A percentile compares a stretch with the other conserved stretches of the same genome.
Conservation (phyloP, 2,113 vertebrate species). For the Plecotus auritus region DNA sequence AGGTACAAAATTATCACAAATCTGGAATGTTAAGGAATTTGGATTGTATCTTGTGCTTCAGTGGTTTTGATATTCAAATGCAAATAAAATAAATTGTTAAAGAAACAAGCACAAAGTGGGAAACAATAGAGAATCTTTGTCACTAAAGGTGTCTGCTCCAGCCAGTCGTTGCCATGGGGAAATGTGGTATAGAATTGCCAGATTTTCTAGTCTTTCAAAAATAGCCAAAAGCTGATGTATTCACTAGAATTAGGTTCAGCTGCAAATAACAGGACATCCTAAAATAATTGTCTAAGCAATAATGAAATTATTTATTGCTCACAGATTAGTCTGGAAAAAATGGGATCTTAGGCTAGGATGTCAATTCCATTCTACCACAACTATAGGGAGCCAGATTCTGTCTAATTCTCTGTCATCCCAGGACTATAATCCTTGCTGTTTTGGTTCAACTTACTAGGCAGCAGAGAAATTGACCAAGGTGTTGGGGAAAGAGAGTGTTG, state of each 20-base stretch:
- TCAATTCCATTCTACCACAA: background rate
- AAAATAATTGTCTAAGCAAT: slow-evolving; percentile 7
- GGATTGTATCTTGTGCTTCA: background rate
- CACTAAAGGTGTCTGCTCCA: background rate
- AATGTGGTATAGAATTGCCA: slow-evolving; percentile 20
- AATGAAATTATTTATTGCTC: background rate
- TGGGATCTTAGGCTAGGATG: background rate
- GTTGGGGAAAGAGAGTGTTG: background rate
- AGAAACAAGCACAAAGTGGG: background rate
- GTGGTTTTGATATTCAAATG: background rate
- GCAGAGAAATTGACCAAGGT: background rate
- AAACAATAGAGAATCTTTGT: slow-evolving; percentile 39
- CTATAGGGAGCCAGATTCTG: background rate
- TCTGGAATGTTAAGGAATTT: background rate
- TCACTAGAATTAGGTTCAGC: slow-evolving; percentile 47
- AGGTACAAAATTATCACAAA: background rate
- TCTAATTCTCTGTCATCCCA: background rate
- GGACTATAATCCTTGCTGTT: background rate
- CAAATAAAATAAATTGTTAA: slow-evolving; percentile 31
- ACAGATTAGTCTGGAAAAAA: background rate
- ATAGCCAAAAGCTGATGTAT: slow-evolving; percentile 22
- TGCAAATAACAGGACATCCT: slow-evolving; percentile 34
- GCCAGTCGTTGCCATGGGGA: slow-evolving; percentile 40
- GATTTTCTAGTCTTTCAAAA: slow-evolving; percentile 49
- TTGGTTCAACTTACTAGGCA: background rate